Percentiles rank a stretch among this genome's conserved stretches.
Conservation (phyloP, 2,888 invertebrate species). For the Eubasilissa splendida region DNA sequence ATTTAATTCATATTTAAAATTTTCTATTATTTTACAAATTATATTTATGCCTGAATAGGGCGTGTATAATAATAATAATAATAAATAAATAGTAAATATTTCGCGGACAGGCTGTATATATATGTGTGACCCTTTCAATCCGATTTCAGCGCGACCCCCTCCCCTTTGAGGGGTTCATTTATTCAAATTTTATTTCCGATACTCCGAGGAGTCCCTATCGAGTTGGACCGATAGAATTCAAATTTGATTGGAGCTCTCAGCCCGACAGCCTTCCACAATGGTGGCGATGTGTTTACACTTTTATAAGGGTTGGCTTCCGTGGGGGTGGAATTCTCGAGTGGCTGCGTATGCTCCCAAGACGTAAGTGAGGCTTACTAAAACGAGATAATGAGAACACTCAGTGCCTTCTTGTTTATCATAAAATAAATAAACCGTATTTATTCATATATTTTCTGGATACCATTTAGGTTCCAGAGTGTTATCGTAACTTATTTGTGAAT, state of each 20-base stretch:
- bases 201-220: conserved; percentile 45
- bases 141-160: conserved; percentile 17
- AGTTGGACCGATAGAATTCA: conserved; percentile 51
- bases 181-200: conserved; percentile 56
- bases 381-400: no score
- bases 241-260: conserved; percentile 53
- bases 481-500: no score
- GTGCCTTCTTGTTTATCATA: no score
- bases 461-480: no score
- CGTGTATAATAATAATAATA: no score
- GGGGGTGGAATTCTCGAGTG: background rate
- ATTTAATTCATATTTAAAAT: no score
- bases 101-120: background rate
- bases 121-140: conserved; percentile 22
- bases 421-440: no score
- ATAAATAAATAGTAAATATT: background rate
- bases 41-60: no score
- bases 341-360: no score
- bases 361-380: no score
- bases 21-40: no score
- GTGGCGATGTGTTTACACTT: conserved; percentile 24
- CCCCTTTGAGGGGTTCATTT: conserved; percentile 34
- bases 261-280: background rate
- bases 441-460: no score
- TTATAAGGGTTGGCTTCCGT: conserved; percentile 20